Conservation (phyloP, 2,113 vertebrate species). For the Vireo altiloquus region DNA sequence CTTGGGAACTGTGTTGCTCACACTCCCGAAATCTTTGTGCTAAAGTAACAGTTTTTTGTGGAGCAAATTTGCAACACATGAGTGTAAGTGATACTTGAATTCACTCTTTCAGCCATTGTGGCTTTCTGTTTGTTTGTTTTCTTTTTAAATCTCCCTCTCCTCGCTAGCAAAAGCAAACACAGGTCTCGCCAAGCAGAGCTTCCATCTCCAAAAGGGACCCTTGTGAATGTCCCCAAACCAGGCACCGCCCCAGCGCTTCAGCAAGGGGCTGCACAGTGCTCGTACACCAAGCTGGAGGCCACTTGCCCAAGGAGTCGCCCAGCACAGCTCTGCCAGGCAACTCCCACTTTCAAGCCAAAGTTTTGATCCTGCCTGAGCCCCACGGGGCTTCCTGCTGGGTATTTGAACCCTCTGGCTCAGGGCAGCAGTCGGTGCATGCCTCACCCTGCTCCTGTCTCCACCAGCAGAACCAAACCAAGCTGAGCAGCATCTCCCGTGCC, state of each 20-base stretch:
- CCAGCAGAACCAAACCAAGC: fast-evolving
- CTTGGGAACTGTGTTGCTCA: background rate
- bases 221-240: background rate
- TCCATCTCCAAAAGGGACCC: background rate
- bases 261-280: background rate
- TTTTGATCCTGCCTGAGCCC: background rate
- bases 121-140: background rate
- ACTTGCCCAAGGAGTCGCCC: fast-evolving
- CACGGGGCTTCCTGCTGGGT: fast-evolving
- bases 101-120: background rate
- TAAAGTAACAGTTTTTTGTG: background rate
- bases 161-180: background rate
- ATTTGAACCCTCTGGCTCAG: fast-evolving
- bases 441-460: background rate
- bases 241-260: background rate
- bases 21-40: background rate
- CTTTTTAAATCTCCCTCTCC: background rate
- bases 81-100: background rate
- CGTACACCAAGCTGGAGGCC: fast-evolving
- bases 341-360: fast-evolving
- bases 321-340: fast-evolving
- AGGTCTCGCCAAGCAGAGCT: background rate
- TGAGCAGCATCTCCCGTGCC: background rate
- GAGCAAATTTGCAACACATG: background rate
- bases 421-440: background rate